phyloP scores from a whole-genome alignment of 2,113 vertebrate genomes.

The Astatoreochromis straeleni region DNA sequence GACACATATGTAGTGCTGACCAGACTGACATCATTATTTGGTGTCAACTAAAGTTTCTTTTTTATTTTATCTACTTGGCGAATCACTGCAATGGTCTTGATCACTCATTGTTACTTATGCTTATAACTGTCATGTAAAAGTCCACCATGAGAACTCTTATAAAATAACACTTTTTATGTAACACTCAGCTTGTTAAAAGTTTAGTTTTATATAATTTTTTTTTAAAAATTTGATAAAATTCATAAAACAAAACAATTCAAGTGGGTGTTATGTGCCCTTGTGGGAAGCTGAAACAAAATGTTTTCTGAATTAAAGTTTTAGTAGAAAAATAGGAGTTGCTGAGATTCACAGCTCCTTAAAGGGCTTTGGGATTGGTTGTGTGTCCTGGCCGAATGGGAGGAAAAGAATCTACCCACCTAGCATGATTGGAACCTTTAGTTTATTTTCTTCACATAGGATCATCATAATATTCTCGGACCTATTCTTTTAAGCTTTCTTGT shows the following conservation, averaged over 20 bases:
- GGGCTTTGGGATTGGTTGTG: not conserved
- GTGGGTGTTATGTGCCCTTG: not conserved
- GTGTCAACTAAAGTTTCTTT: not conserved
- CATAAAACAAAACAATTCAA: not conserved
- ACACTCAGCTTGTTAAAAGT: not conserved
- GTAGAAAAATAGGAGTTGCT: not conserved
- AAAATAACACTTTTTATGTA: not conserved
- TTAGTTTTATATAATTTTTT: not conserved
- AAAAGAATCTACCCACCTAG: not conserved
- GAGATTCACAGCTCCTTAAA: not conserved
- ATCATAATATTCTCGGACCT: not conserved
- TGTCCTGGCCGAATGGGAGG: rapidly evolving
- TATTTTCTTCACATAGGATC: not conserved
- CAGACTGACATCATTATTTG: not conserved
- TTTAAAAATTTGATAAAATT: rapidly evolving
- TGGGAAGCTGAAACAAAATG: not conserved
- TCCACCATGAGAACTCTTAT: not conserved
- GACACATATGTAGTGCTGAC: not conserved
- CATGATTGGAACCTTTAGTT: not conserved
- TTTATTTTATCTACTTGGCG: not conserved
- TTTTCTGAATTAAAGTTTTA: not conserved
- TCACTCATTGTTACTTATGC: not conserved
- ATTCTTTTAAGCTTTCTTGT: not conserved
- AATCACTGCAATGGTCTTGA: not conserved
- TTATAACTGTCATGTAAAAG: not conserved